A percentile compares a stretch with the other conserved stretches of the same genome.
Conservation (phyloP, 2,113 vertebrate species). For the Clarias magur region DNA sequence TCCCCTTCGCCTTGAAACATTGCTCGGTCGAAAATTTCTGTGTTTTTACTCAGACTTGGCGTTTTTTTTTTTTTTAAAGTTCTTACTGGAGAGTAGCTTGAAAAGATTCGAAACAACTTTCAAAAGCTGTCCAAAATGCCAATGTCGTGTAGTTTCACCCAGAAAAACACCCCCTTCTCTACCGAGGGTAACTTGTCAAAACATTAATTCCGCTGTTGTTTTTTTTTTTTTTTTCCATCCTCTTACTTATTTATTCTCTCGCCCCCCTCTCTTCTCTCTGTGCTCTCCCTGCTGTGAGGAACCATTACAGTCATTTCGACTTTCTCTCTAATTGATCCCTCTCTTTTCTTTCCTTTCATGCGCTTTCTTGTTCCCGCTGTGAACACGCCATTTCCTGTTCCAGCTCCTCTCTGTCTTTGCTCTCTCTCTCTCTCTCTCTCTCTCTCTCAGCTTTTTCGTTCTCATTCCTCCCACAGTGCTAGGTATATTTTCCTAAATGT, state of each 20-base stretch:
- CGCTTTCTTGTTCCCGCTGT: slow-evolving; percentile 63
- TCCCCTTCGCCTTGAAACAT: neutral
- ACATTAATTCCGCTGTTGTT: slow-evolving; percentile 61
- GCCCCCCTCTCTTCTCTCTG: slow-evolving; percentile 9
- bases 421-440: neutral
- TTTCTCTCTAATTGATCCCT: slow-evolving; percentile 75
- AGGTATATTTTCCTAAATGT: slow-evolving; percentile 17
- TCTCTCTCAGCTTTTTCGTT: slow-evolving; percentile 25
- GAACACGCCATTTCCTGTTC: slow-evolving; percentile 70
- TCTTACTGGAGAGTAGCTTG: neutral
- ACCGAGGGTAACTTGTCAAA: slow-evolving; percentile 59
- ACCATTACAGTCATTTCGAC: slow-evolving; percentile 69
- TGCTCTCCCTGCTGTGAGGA: slow-evolving; percentile 70
- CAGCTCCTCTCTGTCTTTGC: slow-evolving; percentile 50
- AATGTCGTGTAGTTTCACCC: slow-evolving; percentile 54
- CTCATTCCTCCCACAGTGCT: slow-evolving; percentile 1
- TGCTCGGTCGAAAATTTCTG: neutral
- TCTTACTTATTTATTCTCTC: slow-evolving; percentile 54
- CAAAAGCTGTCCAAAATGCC: slow-evolving; percentile 34
- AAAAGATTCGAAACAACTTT: neutral
- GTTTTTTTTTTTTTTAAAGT: too few relatives aligned
- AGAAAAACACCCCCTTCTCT: slow-evolving; percentile 48
- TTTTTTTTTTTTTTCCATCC: slow-evolving; percentile 46
- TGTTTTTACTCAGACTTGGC: too few relatives aligned
- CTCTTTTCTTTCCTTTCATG: slow-evolving; percentile 59